Conservation (phyloP, 2,113 vertebrate genomes). For the Cacatua alba region DNA sequence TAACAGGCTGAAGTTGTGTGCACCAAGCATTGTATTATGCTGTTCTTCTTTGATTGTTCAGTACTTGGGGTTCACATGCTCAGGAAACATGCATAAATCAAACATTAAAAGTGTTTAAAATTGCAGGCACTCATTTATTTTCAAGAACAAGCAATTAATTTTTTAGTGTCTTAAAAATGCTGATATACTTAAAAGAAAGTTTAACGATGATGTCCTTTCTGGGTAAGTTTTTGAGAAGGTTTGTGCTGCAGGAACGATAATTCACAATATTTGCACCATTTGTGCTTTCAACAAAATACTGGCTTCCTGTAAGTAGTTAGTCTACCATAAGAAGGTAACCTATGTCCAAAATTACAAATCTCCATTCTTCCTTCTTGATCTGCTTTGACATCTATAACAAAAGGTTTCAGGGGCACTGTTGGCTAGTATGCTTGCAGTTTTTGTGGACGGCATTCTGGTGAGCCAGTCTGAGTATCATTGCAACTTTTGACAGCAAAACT, state of each 20-base stretch:
- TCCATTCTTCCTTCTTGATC: neutral
- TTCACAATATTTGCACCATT: neutral
- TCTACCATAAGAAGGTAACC: neutral
- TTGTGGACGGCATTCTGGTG: neutral
- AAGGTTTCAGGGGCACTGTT: neutral
- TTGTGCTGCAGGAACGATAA: neutral
- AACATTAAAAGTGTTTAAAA: neutral
- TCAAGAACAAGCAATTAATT: neutral
- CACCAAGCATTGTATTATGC: rapidly evolving
- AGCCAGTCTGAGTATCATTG: neutral
- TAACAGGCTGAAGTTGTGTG: neutral
- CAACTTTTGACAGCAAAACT: neutral
- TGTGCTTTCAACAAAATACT: neutral
- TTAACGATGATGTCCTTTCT: rapidly evolving
- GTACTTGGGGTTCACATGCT: rapidly evolving
- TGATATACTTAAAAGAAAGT: neutral
- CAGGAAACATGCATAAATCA: neutral
- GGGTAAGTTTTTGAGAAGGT: neutral
- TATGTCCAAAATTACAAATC: neutral
- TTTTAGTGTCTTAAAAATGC: neutral
- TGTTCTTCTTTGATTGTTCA: neutral
- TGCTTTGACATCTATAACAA: no score
- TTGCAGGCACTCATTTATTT: neutral
- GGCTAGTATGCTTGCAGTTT: neutral
- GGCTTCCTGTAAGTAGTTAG: neutral